Base-by-base conservation (phyloP, 37 sponge, comb jelly and placozoan genomes). In the Oscarella lobularis region DNA sequence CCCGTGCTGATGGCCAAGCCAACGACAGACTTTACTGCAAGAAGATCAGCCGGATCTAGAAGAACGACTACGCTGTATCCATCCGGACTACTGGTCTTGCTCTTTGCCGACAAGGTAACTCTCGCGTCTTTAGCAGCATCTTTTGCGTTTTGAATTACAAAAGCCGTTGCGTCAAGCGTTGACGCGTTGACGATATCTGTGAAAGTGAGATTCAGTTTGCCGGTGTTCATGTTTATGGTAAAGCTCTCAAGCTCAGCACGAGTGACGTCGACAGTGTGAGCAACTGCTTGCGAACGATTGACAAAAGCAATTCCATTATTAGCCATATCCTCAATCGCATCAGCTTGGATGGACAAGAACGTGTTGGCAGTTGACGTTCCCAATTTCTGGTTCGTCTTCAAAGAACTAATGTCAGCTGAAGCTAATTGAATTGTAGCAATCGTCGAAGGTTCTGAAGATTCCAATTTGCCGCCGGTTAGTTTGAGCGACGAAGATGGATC, bases 151-250 rank as follows among this genome's bases (percentile, higher is more conserved):
- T 94, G 95, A 14, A 94, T 70, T 3, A 77, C 81, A 35, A 94
- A 41, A 20, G 75, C 82, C 20, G 77, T 76, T 3, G 84, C 75
- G 33, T 67, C 73, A 37, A 89, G 85, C 33, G 88, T 85, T 6
- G 71, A 39, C 14, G 86, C 87, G 73, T 75, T 41, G 3, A 90
- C 78, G 0, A 94, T 88, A 75, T 94, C 95, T 76, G 75, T 71
- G 76, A 94, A 94, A 1, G 90, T 87, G 0, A 94, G 83, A 37
- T 70, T 9, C 0, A 94, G 72, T 33, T 40, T 41, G 6, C 95
- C 95, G 39, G 66, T 80, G 65, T 94, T 84, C 38, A 94, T 81
- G 77, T 94, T 85, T 38, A 94, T 67, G 38, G 70, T 65, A 67
- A 87, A 94, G 9, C 79, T 73, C 38, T 80, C 37, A 0, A 89